Base-by-base conservation (phyloP, 2,113 vertebrate genomes). In the Leucopsar rothschildi region DNA sequence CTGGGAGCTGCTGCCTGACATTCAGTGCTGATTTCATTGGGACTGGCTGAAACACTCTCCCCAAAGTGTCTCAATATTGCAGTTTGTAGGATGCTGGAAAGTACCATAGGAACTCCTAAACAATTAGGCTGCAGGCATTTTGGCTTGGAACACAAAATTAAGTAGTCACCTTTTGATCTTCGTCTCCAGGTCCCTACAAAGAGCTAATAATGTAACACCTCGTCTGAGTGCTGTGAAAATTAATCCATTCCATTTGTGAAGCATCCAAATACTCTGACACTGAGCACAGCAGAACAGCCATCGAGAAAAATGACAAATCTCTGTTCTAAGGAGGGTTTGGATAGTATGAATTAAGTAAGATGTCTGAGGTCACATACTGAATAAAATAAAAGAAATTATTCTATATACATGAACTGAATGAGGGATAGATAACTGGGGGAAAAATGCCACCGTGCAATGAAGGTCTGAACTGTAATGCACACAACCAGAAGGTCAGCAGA, bases 291-390 rank as follows among this genome's bases (percentile, higher is more conserved):
- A 95, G n/a, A 94, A 83, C n/a, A 93, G 37, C n/a, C 3, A 2
- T 61, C 29, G 40, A 91, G 84, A 89, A 95, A 95, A 94, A 69
- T 86, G 71, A 40, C 64, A 93, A 86, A 94, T 84, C 55, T 61
- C 68, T 83, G 59, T 77, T 93, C 69, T 77, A 53, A 61, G 59
- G 10, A 91, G 40, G 37, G 50, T 65, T 86, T 89, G 59, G 50
- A 86, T 44, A 72, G 68, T n/a, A 60, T 5, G 21, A 92, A 94
- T 94, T 93, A 92, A 91, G 39, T 15, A 91, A 53, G 90, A 61
- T 69, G 49, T 64, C 76, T 65, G 83, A 86, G 83, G 94, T 88
- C 87, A 73, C n/a, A 83, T 47, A 88, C 18, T 69, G 72, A 86
- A 86, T 88, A 71, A 82, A 80, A 80, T 40, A 73, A 91, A 82